These are phyloP conservation scores for Electrona antarctica DNA, from an alignment of 2,113 vertebrate genomes.

Conservation along the genomic window DNA sequence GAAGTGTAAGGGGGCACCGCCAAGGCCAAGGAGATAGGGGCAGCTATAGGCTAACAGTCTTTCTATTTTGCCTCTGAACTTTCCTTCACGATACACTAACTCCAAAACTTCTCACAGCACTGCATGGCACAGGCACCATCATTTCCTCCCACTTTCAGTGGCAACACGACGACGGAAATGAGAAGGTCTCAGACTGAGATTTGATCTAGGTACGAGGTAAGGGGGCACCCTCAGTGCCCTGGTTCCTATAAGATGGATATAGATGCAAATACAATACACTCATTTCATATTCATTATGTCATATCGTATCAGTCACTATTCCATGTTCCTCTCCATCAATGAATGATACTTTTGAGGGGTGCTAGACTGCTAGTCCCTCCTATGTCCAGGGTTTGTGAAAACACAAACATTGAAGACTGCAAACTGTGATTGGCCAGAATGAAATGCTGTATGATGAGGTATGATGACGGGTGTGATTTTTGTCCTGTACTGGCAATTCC, in stretches of 20 bases:
- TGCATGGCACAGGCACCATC: background rate
- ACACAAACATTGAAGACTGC: too few species aligned
- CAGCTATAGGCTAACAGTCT: background rate
- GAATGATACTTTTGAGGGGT: too few species aligned
- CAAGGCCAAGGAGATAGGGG: conserved; percentile 19
- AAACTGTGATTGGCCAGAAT: too few species aligned
- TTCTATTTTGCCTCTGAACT: background rate
- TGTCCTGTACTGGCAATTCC: too few species aligned
- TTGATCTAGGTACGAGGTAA: background rate
- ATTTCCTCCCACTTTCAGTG: conserved; percentile 5
- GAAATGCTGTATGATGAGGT: too few species aligned
- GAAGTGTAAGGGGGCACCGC: conserved; percentile 3
- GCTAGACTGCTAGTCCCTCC: too few species aligned
- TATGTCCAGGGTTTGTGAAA: too few species aligned
- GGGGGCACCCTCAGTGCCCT: conserved; percentile 52
- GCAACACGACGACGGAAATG: conserved; percentile 2
- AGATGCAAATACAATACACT: background rate
- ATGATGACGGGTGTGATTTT: too few species aligned
- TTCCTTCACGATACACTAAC: background rate
- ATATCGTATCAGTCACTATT: too few species aligned
- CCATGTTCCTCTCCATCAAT: too few species aligned
- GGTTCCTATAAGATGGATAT: conserved; percentile 16
- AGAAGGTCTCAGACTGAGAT: conserved; percentile 33
- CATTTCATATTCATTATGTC: background rate
- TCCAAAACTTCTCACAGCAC: background rate